These are phyloP conservation scores for Tinamus guttatus DNA, from an alignment of 2,113 vertebrate species.

Conservation along the genomic window DNA sequence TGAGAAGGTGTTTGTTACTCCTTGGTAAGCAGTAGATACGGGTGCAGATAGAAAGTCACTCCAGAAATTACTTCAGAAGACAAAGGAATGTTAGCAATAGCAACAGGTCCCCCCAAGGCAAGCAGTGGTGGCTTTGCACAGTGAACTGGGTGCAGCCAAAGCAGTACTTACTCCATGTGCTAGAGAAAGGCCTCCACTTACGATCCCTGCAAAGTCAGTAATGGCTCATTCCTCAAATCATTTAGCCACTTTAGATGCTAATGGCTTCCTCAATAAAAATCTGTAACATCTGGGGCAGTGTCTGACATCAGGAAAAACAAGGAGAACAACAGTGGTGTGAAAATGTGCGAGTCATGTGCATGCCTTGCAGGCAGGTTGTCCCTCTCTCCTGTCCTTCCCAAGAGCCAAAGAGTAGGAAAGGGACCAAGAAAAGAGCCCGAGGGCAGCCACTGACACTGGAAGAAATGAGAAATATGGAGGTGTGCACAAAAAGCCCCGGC, in stretches of 20 bases:
- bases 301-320: neutral
- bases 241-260: neutral
- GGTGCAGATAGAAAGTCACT: neutral
- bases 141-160: neutral
- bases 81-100: neutral
- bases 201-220: neutral
- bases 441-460: neutral
- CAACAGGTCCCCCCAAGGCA: neutral
- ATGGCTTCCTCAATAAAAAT: neutral
- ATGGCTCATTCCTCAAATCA: neutral
- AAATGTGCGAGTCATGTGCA: neutral
- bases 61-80: neutral
- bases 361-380: neutral
- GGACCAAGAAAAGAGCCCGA: neutral
- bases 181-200: neutral
- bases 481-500: neutral
- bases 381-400: neutral
- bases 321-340: no score
- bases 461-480: neutral
- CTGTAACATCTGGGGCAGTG: neutral
- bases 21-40: neutral
- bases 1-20: neutral
- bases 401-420: neutral
- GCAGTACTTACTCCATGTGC: accelerated
- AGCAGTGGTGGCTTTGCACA: neutral